Evolutionary conservation across 2,888 invertebrate genomes (phyloP), one percentile per base, ranked within the genome.

Genomic region (Leistus spinibarbis): DNA sequence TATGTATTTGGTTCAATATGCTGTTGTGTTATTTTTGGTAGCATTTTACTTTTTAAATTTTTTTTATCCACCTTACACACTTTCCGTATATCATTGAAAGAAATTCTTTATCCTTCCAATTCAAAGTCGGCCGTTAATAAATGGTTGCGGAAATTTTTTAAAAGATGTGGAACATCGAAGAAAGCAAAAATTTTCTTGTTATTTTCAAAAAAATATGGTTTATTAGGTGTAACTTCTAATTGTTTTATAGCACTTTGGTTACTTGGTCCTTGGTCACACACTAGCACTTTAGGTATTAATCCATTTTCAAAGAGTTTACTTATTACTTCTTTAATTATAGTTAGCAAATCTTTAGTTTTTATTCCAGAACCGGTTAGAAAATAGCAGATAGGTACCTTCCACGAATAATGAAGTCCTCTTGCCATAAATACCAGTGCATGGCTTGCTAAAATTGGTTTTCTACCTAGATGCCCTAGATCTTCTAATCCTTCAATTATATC

Each of bases 1-100:
- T 24, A 67, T 16, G 10, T 20, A 54, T 73, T 73, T 16, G 72
- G 72, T 17, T 72, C 24, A n/a, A 72, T 56, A 53, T 73, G 73
- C 13, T 40, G 19, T 54, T 67, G 54, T 54, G 67, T 67, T 54
- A 67, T 67, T 67, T 19, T 67, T 13, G 20, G 19, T 54, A 67
- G 54, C n/a, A 54, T 22, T 67, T 54, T 67, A 67, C 54, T 54
- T 67, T 54, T 54, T 7, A 19, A 54, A 67, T 54, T 67, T 54
- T 67, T 53, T 20, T 54, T 67, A 20, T 67, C 67, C 16, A 67
- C 54, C 20, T 67, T 22, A 67, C 54, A 67, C 7, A 54, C 54
- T 20, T 67, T 20, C 20, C 19, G 19, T 53, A 67, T 67, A 67
- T 67, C 67, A 19, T 13, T 53, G n/a, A 53, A 67, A 20, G 17